Base-by-base conservation (phyloP, 2,888 invertebrate genomes). In the Cyaniris semiargus region DNA sequence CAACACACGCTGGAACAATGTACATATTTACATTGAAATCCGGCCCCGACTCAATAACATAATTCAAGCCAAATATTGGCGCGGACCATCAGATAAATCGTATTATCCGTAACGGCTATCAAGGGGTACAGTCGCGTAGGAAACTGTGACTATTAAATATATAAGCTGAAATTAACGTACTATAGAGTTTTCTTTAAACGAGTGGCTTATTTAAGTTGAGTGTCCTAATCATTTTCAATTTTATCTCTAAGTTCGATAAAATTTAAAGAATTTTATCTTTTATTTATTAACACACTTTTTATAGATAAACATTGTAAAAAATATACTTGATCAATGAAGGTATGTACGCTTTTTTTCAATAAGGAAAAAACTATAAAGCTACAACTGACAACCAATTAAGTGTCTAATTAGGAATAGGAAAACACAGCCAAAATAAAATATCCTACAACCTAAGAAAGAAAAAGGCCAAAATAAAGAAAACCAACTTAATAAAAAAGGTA, bases 51-150 rank as follows among this genome's bases (percentile, higher is more conserved):
- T 80, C 84, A 86, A 88, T 88, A 86, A 87, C 85, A 85, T 87
- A 85, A 88, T 87, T 87, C 84, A 84, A 85, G 83, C 81, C 84
- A 84, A 88, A 88, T 87, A 87, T 87, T 87, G 85, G 83, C 81
- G 78, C 81, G 81, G 80, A 78, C 83, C 83, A 87, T 89, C 86
- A 82, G 86, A 87, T 87, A 86, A 84, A 80, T 77, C 71, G 79
- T 81, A 80, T 81, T 82, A 83, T 84, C 81, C 81, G 79, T 78
- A 80, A 81, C 81, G 80, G 81, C 82, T 82, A 84, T 83, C 82
- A 79, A 44, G 53, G 56, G 74, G 81, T 83, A 85, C 80, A 79
- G 76, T 82, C 77, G 70, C 27, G 75, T 75, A 34, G 76, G 79
- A 77, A 83, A 78, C 76, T 78, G 74, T 7, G 23, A 75, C 13